These are phyloP conservation scores for Temnothorax ravouxi DNA, from an alignment of 2,888 invertebrate genomes.

Conservation along the genomic window DNA sequence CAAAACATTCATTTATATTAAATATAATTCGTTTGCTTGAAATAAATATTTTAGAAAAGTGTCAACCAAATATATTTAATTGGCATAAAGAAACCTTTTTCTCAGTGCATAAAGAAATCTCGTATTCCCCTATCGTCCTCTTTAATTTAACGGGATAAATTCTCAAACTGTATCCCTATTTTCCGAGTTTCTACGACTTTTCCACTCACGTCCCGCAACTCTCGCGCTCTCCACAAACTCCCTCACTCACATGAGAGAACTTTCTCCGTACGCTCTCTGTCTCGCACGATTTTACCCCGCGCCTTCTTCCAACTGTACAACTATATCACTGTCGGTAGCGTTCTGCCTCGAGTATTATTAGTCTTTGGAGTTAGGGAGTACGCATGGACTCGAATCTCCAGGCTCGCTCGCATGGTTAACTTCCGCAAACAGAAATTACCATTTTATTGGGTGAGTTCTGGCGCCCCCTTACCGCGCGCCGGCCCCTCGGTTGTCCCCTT, in stretches of 20 bases:
- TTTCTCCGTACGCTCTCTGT: slow-evolving; percentile 16
- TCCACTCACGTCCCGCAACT: slow-evolving; percentile 53
- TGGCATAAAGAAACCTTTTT: no score
- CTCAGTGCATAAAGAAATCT: slow-evolving; percentile 21
- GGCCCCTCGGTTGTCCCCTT: slow-evolving; percentile 65
- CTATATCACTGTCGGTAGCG: slow-evolving; percentile 81
- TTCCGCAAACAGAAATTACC: slow-evolving; percentile 91
- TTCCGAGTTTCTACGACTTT: slow-evolving; percentile 54
- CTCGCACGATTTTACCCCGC: slow-evolving; percentile 46
- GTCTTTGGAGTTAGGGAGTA: slow-evolving; percentile 85
- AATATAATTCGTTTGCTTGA: no score
- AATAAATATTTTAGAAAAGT: no score
- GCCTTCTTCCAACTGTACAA: slow-evolving; percentile 66
- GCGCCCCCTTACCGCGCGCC: slow-evolving; percentile 79
- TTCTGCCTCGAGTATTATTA: slow-evolving; percentile 80
- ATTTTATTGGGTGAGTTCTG: slow-evolving; percentile 89
- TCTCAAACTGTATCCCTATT: slow-evolving; percentile 49
- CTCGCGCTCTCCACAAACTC: slow-evolving; percentile 44
- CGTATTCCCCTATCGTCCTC: slow-evolving; percentile 6
- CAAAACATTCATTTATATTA: no score
- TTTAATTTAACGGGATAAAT: slow-evolving; percentile 36
- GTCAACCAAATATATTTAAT: no score
- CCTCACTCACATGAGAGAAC: slow-evolving; percentile 42
- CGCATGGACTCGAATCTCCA: slow-evolving; percentile 85
- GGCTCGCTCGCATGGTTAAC: slow-evolving; percentile 88